Conservation (phyloP, 2,888 invertebrate genomes). For the Dasysyrphus albostriatus region DNA sequence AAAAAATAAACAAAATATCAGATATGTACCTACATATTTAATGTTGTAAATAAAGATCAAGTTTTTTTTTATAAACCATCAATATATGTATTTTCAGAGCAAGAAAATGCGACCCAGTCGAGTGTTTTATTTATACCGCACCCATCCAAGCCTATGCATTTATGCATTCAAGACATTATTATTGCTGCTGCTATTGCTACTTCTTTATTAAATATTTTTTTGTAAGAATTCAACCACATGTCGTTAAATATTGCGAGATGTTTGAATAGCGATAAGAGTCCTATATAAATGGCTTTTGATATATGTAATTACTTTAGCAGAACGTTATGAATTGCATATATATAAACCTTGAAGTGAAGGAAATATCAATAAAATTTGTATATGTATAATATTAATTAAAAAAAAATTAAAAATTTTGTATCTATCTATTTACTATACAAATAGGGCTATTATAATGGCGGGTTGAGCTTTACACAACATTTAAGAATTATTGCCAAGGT, state of each 20-base stretch:
- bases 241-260: slow-evolving; percentile 31
- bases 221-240: slow-evolving; percentile 7
- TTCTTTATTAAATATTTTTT: slow-evolving; percentile 1
- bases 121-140: not conserved
- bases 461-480: too few relatives aligned
- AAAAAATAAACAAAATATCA: too few relatives aligned
- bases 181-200: not conserved
- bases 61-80: not conserved
- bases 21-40: too few relatives aligned
- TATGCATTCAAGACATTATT: slow-evolving; percentile 21
- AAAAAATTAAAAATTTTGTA: too few relatives aligned
- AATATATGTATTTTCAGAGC: not conserved
- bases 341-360: not conserved
- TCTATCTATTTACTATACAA: too few relatives aligned
- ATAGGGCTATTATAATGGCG: too few relatives aligned
- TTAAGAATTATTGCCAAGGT: too few relatives aligned
- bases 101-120: not conserved
- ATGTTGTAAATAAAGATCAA: too few relatives aligned
- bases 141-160: slow-evolving; percentile 23
- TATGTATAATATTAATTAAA: too few relatives aligned
- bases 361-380: not conserved
- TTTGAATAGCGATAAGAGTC: slow-evolving; percentile 37
- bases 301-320: slow-evolving; percentile 20
- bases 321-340: not conserved
- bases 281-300: slow-evolving; percentile 12